Evolutionary conservation across 2,797 vertebrate genomes (phyloP).

Genomic region (Arnoldichthys spilopterus): DNA sequence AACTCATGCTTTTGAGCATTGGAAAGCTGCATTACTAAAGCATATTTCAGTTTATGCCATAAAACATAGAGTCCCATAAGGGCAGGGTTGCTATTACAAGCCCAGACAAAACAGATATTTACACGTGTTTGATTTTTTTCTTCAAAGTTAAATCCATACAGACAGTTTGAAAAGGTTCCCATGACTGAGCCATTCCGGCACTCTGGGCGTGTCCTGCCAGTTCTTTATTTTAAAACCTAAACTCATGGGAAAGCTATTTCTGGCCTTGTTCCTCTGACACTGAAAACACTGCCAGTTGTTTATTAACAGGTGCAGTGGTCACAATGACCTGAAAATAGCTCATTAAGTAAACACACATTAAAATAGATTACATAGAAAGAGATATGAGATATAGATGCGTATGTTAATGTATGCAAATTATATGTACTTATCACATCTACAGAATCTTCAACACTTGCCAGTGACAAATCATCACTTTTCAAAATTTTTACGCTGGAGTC

Average conservation of each 20-base stretch:
- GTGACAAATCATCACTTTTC: not conserved
- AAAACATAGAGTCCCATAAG: slow-evolving; percentile 48
- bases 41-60: slow-evolving; percentile 44
- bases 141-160: slow-evolving; percentile 69
- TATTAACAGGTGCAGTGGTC: slow-evolving; percentile 77
- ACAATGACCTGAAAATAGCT: slow-evolving; percentile 59
- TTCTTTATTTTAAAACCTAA: slow-evolving; percentile 79
- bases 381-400: slow-evolving; percentile 11
- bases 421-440: too few relatives aligned
- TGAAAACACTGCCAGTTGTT: slow-evolving; percentile 70
- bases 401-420: not conserved
- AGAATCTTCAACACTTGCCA: not conserved
- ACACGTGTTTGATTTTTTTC: slow-evolving; percentile 53
- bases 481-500: too few relatives aligned
- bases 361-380: slow-evolving; percentile 44
- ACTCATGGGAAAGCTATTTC: slow-evolving; percentile 86
- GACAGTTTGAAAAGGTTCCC: slow-evolving; percentile 77
- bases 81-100: slow-evolving; percentile 58
- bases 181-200: slow-evolving; percentile 75
- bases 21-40: slow-evolving; percentile 2
- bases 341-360: slow-evolving; percentile 52
- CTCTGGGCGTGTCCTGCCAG: slow-evolving; percentile 71
- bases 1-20: not conserved
- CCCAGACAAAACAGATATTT: slow-evolving; percentile 52
- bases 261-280: slow-evolving; percentile 72